Percentiles rank a stretch among this genome's conserved stretches.
Evolutionary conservation across 2,797 vertebrate genomes (phyloP).

Genomic region (Rhynchonycteris naso): DNA sequence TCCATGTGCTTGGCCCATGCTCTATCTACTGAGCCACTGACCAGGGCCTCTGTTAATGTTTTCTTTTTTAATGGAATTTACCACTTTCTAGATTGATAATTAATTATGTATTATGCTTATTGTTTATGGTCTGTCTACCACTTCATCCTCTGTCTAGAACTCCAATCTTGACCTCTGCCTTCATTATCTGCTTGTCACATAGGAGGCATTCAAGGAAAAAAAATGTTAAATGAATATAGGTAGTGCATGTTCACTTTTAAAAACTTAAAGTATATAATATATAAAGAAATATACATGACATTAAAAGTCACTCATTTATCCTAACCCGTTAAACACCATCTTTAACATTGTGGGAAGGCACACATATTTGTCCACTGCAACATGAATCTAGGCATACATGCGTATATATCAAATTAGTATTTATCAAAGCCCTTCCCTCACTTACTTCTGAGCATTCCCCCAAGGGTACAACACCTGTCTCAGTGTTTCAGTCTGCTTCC

Average conservation of each 20-base stretch:
- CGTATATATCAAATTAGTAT: not conserved
- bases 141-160: not conserved
- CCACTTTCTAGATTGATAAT: not conserved
- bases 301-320: not conserved
- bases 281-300: not conserved
- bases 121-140: not conserved
- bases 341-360: not conserved
- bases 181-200: not conserved
- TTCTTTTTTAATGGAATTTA: not conserved
- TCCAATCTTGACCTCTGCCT: not conserved
- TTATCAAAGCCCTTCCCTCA: not conserved
- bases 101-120: not conserved
- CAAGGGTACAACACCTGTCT: not conserved
- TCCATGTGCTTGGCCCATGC: too few relatives aligned
- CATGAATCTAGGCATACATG: not conserved
- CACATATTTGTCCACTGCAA: not conserved
- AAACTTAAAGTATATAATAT: conserved; percentile 23
- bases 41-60: too few relatives aligned
- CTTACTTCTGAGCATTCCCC: not conserved
- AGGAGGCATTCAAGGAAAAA: not conserved
- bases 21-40: too few relatives aligned
- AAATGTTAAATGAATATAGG: not conserved
- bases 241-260: not conserved
- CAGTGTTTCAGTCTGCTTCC: not conserved
- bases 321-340: not conserved